Percentiles rank a stretch among this genome's conserved stretches.
Evolutionary conservation across 2,113 vertebrate species (phyloP).

Genomic region (Coryphaenoides rupestris): DNA sequence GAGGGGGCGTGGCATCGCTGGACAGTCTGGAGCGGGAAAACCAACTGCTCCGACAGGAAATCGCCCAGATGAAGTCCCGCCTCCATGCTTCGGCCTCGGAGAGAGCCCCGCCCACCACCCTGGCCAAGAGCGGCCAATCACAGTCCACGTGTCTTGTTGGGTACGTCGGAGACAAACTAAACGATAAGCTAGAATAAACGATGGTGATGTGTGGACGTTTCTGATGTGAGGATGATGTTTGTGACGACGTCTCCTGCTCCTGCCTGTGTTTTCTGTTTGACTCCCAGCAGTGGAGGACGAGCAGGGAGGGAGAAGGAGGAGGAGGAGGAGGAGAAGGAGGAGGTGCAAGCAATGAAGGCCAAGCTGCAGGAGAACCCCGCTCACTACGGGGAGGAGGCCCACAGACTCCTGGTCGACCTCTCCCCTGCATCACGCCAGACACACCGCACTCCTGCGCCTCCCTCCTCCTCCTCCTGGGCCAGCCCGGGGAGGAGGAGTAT

Average conservation of each 20-base stretch:
- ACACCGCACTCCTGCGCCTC: constrained; percentile 26
- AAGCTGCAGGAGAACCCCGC: constrained; percentile 38
- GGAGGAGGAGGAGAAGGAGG: too few relatives aligned
- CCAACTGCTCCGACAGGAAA: constrained; percentile 68
- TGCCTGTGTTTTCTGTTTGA: too few relatives aligned
- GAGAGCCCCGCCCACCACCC: constrained; percentile 50
- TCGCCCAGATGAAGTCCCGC: constrained; percentile 61
- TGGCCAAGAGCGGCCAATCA: constrained; percentile 32
- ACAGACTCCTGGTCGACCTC: constrained; percentile 40
- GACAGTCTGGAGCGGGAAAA: constrained; percentile 79
- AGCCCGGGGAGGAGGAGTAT: constrained; percentile 11
- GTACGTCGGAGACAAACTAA: too few relatives aligned
- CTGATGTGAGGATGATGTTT: too few relatives aligned
- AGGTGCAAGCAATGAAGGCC: constrained; percentile 34
- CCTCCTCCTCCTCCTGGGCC: constrained; percentile 24
- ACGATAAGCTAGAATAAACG: too few relatives aligned
- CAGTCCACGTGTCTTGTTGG: constrained; percentile 29
- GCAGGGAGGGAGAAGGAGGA: background rate
- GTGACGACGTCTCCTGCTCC: too few relatives aligned
- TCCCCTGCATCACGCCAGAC: constrained; percentile 23
- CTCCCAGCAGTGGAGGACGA: background rate
- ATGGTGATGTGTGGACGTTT: too few relatives aligned
- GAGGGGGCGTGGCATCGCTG: constrained; percentile 67
- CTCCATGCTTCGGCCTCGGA: constrained; percentile 61
- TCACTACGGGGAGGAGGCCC: constrained; percentile 59